Conservation (phyloP, 2,888 invertebrate genomes). For the Nowickia ferox region DNA sequence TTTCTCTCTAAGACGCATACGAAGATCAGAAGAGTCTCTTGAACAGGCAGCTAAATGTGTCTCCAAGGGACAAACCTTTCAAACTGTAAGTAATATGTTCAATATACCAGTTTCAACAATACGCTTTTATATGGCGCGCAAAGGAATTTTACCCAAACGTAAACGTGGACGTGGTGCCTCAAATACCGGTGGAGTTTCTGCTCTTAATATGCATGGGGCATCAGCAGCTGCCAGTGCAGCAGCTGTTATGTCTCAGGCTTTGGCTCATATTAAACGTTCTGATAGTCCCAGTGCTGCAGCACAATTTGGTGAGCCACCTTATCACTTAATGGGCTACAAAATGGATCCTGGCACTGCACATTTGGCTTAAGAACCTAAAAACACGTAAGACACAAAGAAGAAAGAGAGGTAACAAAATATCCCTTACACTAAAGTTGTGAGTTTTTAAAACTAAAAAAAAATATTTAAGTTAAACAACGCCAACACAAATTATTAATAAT, state of each 20-base stretch:
- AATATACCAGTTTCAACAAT: conserved; percentile 94
- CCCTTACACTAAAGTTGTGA: conserved; percentile 62
- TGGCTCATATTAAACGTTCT: conserved; percentile 80
- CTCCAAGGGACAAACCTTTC: conserved; percentile 93
- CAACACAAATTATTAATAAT: conserved; percentile 30
- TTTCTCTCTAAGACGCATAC: conserved; percentile 84
- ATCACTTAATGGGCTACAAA: conserved; percentile 87
- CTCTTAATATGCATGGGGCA: conserved; percentile 55
- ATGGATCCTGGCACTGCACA: conserved; percentile 60
- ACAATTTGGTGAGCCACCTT: conserved; percentile 85
- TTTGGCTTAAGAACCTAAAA: conserved; percentile 53
- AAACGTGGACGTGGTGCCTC: conserved; percentile 89
- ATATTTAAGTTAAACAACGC: conserved; percentile 35
- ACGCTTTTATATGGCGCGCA: conserved; percentile 94
- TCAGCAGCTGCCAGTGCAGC: conserved; percentile 69
- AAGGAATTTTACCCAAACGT: conserved; percentile 91
- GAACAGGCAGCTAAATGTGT: conserved; percentile 93
- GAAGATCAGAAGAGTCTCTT: conserved; percentile 90
- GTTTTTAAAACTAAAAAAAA: conserved; percentile 67
- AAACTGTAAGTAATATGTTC: conserved; percentile 93
- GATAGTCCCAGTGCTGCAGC: conserved; percentile 86
- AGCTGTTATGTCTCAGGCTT: conserved; percentile 75
- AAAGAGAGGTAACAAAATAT: background rate
- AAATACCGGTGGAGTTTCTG: conserved; percentile 52
- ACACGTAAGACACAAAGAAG: background rate